Evolutionary conservation across 2,888 invertebrate genomes (phyloP), one percentile per base, ranked within the genome.

Genomic region (Apantesis nais): DNA sequence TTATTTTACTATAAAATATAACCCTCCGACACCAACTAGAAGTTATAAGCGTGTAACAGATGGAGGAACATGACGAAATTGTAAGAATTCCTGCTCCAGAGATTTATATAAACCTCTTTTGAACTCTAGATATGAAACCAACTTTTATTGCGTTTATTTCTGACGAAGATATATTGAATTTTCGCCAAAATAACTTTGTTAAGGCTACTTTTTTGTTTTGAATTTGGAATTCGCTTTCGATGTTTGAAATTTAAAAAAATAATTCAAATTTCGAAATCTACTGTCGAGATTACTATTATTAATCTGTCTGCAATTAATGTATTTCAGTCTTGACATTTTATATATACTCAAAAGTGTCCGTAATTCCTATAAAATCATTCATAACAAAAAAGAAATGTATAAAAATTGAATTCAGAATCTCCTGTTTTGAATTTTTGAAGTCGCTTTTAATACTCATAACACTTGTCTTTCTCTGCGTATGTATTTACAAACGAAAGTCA

Each of bases 81-180:
- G 78, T 74, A 70, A 73, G 67, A 71, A 75, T 66, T 71, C 61
- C 72, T 64, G 66, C 68, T 76, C 71, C 11, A 41, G 37, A 73
- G 72, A 77, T 78, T 75, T 72, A 77, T 80, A 80, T 73, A 71
- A 75, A 78, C 73, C 74, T 69, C 70, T 58, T 80, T 81, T 75
- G 68, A 78, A 74, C 74, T 76, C 65, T 73, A 70, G 74, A 72
- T 78, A 77, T 69, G 68, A 77, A 66, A 74, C 71, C 55, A 71
- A 69, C 58, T 80, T 70, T 77, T 80, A 77, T 80, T 73, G 69
- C 48, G 64, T 72, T 70, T 72, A 63, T 67, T 72, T 73, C 66
- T 66, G 66, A 66, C 66, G 61, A 66, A 66, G 70, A 70, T 61
- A 62, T 62, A 66, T 70, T 70, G 66, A 44, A 44, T 52, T 70